Evolutionary conservation across 2,797 vertebrate genomes (phyloP).

Genomic region (Syndactyla subalaris): DNA sequence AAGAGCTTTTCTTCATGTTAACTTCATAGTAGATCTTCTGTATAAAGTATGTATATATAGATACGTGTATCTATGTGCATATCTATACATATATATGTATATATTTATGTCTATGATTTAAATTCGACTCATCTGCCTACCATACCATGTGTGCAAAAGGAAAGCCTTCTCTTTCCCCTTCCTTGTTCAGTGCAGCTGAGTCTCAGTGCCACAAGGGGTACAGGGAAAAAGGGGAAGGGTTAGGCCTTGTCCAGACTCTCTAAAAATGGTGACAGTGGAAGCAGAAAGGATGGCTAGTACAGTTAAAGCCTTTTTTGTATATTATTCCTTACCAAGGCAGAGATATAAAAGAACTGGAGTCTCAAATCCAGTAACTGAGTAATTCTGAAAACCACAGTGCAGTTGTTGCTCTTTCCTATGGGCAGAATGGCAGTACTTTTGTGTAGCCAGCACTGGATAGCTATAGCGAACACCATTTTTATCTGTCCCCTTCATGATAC

Average conservation of each 20-base stretch:
- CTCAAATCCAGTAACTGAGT: background rate
- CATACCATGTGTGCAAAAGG: rapidly evolving
- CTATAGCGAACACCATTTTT: background rate
- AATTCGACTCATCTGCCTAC: background rate
- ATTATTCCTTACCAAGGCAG: background rate
- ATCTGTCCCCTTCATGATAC: background rate
- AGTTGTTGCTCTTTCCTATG: background rate
- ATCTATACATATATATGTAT: background rate
- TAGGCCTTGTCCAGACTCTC: background rate
- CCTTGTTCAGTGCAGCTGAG: background rate
- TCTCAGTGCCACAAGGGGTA: background rate
- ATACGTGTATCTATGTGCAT: background rate
- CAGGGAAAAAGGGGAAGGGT: background rate
- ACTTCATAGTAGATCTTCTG: background rate
- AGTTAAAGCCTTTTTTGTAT: background rate
- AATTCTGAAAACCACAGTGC: background rate
- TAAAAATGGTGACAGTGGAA: background rate
- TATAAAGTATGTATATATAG: background rate
- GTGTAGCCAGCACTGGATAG: background rate
- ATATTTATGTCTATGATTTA: background rate
- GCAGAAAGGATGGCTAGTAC: background rate
- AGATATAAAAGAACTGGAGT: background rate
- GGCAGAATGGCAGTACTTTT: background rate
- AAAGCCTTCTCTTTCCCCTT: background rate
- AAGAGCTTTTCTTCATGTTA: background rate